Evolutionary conservation across 2,888 invertebrate species (phyloP).

Genomic region (Urechis unicinctus): DNA sequence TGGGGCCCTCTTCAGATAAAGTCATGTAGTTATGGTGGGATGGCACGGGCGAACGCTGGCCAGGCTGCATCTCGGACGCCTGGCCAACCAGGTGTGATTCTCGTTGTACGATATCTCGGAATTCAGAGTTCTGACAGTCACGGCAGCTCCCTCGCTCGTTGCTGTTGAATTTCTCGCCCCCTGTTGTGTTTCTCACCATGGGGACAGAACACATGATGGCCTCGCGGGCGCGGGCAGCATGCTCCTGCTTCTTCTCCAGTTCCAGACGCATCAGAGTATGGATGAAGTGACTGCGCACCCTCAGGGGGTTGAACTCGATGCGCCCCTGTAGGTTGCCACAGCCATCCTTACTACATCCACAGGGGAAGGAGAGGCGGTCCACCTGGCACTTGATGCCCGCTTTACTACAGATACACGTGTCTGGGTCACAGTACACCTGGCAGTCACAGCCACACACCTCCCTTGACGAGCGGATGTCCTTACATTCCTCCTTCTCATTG

Average conservation of each 20-base stretch:
- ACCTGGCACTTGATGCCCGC: conserved; percentile 97
- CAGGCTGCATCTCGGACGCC: background rate
- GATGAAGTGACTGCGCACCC: conserved; percentile 93
- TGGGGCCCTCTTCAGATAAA: background rate
- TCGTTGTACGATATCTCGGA: conserved; percentile 44
- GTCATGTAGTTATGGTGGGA: background rate
- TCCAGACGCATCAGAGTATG: conserved; percentile 82
- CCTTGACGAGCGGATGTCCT: conserved; percentile 81
- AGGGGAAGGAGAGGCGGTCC: conserved; percentile 90
- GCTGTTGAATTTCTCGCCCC: conserved; percentile 34
- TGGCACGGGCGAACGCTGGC: background rate
- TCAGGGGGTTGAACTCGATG: conserved; percentile 90
- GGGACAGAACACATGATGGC: conserved; percentile 47
- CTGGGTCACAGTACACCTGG: conserved; percentile 74
- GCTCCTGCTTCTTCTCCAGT: conserved; percentile 30
- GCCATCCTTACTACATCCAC: conserved; percentile 89
- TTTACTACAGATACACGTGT: conserved; percentile 87
- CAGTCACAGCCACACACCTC: conserved; percentile 58
- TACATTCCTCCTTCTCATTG: conserved; percentile 87
- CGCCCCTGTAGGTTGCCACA: conserved; percentile 88
- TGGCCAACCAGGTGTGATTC: conserved; percentile 28
- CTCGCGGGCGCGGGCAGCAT: background rate
- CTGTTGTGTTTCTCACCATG: conserved; percentile 35
- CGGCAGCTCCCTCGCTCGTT: conserved; percentile 47
- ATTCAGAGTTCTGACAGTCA: conserved; percentile 46